These are phyloP conservation scores for Accipiter cooperii DNA, from an alignment of 2,113 vertebrate species.

Conservation along the genomic window DNA sequence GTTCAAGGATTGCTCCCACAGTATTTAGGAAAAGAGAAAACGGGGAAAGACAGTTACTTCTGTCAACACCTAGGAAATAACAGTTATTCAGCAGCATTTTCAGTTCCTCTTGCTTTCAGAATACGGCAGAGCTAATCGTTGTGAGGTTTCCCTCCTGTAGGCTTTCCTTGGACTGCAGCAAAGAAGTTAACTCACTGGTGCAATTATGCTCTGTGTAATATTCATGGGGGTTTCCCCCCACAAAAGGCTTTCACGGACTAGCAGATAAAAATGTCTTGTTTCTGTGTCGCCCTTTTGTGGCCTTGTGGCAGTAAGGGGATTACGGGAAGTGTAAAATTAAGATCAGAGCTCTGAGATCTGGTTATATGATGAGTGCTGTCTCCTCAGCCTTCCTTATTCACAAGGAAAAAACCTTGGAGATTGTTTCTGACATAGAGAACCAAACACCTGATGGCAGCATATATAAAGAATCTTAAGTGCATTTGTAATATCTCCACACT, in stretches of 20 bases:
- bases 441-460: constrained; percentile 47
- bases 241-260: background rate
- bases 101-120: background rate
- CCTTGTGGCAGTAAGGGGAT: background rate
- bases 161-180: background rate
- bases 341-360: background rate
- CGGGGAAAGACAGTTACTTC: background rate
- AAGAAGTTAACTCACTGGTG: background rate
- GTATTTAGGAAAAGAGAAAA: background rate
- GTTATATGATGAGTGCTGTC: background rate
- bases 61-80: background rate
- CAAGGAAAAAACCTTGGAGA: background rate
- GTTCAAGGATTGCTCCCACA: background rate
- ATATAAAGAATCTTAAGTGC: background rate
- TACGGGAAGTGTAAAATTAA: background rate
- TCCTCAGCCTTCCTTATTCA: background rate
- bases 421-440: background rate
- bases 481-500: background rate
- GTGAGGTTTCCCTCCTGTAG: background rate
- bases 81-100: background rate
- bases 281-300: background rate
- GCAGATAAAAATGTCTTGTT: background rate
- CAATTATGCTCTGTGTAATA: background rate
- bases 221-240: background rate
- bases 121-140: background rate